Evolutionary conservation across 2,888 invertebrate genomes (phyloP), one percentile per base, ranked within the genome.

Genomic region (Caenorhabditis sp.): DNA sequence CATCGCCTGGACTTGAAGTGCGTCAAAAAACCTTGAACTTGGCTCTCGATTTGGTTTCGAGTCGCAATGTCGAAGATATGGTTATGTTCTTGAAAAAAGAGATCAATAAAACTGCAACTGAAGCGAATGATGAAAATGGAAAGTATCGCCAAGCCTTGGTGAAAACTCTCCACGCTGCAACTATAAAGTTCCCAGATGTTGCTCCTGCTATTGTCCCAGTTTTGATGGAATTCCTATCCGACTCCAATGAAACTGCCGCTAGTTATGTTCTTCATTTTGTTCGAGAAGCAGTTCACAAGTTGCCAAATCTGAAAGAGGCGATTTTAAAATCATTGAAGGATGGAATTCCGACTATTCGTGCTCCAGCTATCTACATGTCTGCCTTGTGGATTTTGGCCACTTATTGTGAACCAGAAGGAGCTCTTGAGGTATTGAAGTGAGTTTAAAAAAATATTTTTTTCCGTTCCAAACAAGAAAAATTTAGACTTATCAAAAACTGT

Each of bases 381-480:
- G 95, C 97, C 1, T 90, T 99, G 65, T 99, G 99, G 99, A 94
- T 99, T 86, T 90, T 97, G 70, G 97, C 97, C 5, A 97, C 99
- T 89, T 99, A 95, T 89, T 94, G 95, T 1, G 92, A 92, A 68
- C 91, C 92, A 0, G 90, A 91, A 27, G 91, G 91, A 23, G 59
- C 80, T 25, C 59, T 68, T 10, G 80, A 82, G 31, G 83, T 87
- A 8, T 76, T 85, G 56, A 70, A 73, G 66, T 59, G 26, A 64
- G 17, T 38, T 0, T n/a, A n/a, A n/a, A n/a, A n/a, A 43, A 0
- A 14, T 2, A 27, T 50, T 23, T 21, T 52, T 21, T 52, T 23
- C 4, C 8, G 23, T 52, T 20, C n/a, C 1, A 52, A 8, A 26
- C n/a, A 21, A 17, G 17, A 62, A 27, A 21, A 20, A 49, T 57